These are phyloP conservation scores for Sipha flava DNA, from an alignment of 1,140 invertebrate genomes.

Conservation along the genomic window DNA sequence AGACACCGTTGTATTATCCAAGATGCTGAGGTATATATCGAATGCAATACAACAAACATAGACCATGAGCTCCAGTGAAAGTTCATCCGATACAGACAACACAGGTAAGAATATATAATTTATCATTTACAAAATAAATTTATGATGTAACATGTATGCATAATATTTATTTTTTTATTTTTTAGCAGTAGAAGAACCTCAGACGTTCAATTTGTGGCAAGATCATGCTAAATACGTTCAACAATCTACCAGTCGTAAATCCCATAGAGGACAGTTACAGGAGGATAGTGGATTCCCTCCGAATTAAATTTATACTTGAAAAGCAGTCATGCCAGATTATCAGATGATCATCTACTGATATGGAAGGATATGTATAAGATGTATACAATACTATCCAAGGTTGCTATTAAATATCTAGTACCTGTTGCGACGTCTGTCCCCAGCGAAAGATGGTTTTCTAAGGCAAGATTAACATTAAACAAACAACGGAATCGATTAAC, in stretches of 20 bases:
- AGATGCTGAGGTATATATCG: neutral
- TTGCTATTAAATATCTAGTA: constrained; percentile 38
- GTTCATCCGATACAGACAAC: neutral
- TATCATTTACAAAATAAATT: neutral
- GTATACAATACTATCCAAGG: neutral
- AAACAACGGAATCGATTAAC: constrained; percentile 29
- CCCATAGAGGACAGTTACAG: neutral
- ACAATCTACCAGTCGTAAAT: neutral
- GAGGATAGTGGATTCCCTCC: neutral
- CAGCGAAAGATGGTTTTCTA: constrained; percentile 44
- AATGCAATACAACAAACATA: neutral
- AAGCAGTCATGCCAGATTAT: neutral
- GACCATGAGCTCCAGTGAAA: neutral
- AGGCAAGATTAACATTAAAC: constrained; percentile 37
- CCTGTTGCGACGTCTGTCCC: constrained; percentile 43
- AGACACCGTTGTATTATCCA: neutral
- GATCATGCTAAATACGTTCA: constrained; percentile 2
- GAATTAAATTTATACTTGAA: neutral
- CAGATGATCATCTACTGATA: neutral
- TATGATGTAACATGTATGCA: neutral
- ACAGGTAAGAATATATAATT: neutral
- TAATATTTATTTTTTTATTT: neutral
- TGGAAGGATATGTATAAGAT: neutral
- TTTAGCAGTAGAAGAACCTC: constrained; percentile 8
- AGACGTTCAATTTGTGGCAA: neutral